A percentile compares a stretch with the other conserved stretches of the same genome.
Evolutionary conservation across 2,113 vertebrate species (phyloP).

Genomic region (Crotalus helleri): DNA sequence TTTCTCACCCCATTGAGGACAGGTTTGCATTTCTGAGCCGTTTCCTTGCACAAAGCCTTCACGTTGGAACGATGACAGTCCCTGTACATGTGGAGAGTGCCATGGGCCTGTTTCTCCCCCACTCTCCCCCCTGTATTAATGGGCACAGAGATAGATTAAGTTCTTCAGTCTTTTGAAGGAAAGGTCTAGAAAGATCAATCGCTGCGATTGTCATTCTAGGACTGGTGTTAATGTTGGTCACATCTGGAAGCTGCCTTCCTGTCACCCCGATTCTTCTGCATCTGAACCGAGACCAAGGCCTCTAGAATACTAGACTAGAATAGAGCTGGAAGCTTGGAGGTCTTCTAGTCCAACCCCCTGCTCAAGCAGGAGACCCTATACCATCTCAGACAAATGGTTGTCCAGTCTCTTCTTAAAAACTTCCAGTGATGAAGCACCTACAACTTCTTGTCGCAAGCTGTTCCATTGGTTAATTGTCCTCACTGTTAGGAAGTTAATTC

Average conservation of each 20-base stretch:
- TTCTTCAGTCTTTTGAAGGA: conserved; percentile 9
- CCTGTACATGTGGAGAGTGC: neutral
- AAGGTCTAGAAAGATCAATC: neutral
- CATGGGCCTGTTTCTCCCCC: neutral
- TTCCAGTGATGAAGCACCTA: too few species aligned
- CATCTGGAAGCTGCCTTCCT: neutral
- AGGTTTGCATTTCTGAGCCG: neutral
- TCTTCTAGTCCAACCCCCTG: too few species aligned
- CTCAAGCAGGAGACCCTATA: too few species aligned
- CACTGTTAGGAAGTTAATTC: too few species aligned
- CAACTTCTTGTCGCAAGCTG: too few species aligned
- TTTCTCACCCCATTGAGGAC: neutral
- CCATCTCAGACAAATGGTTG: too few species aligned
- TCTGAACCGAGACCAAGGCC: neutral
- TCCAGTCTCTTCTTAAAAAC: too few species aligned
- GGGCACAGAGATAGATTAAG: neutral
- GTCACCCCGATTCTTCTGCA: neutral
- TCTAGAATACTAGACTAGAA: neutral
- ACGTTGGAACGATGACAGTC: accelerated
- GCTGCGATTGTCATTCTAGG: neutral
- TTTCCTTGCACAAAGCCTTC: neutral
- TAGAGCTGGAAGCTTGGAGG: too few species aligned
- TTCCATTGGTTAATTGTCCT: too few species aligned
- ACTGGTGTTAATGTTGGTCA: conserved; percentile 3
- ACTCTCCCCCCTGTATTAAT: neutral